Evolutionary conservation across 1,140 invertebrate genomes (phyloP), one percentile per base, ranked within the genome.

Genomic region (Dinoponera quadriceps): DNA sequence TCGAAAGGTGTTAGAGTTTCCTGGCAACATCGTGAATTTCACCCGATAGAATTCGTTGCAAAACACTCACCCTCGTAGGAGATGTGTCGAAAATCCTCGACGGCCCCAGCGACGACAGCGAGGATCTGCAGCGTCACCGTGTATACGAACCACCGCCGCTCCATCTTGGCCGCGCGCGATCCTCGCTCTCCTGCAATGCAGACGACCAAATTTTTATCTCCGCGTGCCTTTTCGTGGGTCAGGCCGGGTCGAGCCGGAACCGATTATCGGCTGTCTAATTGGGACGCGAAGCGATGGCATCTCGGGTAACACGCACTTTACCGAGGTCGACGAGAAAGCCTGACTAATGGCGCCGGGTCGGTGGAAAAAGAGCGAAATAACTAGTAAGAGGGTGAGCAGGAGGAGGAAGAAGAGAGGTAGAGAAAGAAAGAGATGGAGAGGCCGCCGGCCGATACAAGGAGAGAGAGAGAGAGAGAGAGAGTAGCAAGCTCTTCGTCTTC

Each of bases 11-110:
- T 5, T 5, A 33, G 29, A 33, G 29, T 33, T 33, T 33, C 29
- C 2, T 5, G 29, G 5, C 29, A 44, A 44, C 38, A 11, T 44
- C 11, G 20, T 22, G n/a, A 55, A 20, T 20, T n/a, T 3, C n/a
- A 55, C n/a, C 54, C 25, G 38, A 0, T 44, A 11, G 29, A 33
- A 62, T 20, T 29, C 27, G 16, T 14, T 5, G 9, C 0, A 20
- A 29, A 14, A 22, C 14, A 1, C 86, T 92, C 88, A 93, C 92
- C 92, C 88, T 92, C 90, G 82, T 92, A 93, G 38, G 91, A 91
- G 20, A 93, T 92, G 65, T 92, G 91, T 49, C 92, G 92, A 86
- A 92, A 93, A 80, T 93, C 92, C 63, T 90, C 86, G 33, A 82
- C 62, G n/a, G 89, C 90, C 14, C 55, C 29, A 38, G 85, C 54